Evolutionary conservation across 2,888 invertebrate species (phyloP).

Genomic region (Philonicus albiceps): DNA sequence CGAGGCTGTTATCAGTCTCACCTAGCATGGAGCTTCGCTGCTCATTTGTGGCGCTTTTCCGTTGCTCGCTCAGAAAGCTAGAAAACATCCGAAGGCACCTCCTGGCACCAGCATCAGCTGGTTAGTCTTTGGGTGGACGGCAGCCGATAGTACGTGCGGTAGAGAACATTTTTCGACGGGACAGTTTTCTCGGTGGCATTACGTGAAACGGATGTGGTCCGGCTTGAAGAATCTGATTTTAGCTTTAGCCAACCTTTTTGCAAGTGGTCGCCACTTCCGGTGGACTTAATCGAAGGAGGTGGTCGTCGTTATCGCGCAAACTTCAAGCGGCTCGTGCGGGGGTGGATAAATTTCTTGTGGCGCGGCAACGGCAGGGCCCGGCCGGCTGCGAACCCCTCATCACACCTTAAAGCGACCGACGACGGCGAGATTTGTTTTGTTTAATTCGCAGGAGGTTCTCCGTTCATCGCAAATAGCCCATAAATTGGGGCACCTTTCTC

Average conservation of each 20-base stretch:
- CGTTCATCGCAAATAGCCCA: not conserved
- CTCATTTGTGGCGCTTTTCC: not conserved
- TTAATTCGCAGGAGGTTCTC: not conserved
- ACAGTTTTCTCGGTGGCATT: conserved; percentile 29
- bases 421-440: not conserved
- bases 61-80: not conserved
- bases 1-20: not conserved
- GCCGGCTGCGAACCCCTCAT: not conserved
- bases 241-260: not conserved
- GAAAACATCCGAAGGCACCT: not conserved
- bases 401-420: not conserved
- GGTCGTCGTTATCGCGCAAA: not conserved
- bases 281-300: not conserved
- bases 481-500: not conserved
- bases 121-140: not conserved
- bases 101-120: conserved; percentile 13
- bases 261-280: not conserved
- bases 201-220: not conserved
- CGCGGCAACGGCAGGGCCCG: not conserved
- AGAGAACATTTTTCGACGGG: conserved; percentile 9
- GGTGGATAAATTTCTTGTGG: not conserved
- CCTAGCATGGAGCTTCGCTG: not conserved
- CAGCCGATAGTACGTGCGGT: not conserved
- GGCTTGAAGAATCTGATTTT: not conserved
- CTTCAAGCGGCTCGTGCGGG: not conserved